These are phyloP conservation scores for Acleris cristana DNA, from an alignment of 2,888 invertebrate species.

Conservation along the genomic window DNA sequence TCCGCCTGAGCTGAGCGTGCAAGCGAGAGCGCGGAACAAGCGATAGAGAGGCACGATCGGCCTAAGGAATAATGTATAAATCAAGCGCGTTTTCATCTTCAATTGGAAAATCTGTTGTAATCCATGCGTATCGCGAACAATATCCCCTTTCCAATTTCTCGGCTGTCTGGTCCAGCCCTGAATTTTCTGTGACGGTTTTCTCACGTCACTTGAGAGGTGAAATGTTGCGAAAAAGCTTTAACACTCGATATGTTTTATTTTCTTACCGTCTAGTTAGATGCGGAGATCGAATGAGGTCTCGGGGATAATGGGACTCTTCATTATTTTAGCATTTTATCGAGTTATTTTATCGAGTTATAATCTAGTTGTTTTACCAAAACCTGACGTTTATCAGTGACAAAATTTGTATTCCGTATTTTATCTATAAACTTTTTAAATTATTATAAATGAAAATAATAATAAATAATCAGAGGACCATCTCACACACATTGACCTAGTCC, in stretches of 20 bases:
- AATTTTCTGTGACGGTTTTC: conserved; percentile 22
- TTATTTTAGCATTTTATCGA: neutral
- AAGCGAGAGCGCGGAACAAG: no score
- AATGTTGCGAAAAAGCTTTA: conserved; percentile 18
- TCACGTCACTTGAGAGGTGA: conserved; percentile 23
- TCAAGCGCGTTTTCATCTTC: neutral
- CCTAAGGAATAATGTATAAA: no score
- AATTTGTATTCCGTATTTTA: no score
- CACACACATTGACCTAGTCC: no score
- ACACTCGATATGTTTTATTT: conserved; percentile 11
- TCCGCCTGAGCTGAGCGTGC: no score
- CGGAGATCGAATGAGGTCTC: conserved; percentile 1
- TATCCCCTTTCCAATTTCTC: conserved; percentile 33
- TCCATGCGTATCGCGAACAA: conserved; percentile 12
- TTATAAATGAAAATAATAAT: no score
- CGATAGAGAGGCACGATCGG: no score
- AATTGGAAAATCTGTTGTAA: conserved; percentile 5
- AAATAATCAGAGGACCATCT: no score
- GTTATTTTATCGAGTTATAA: no score
- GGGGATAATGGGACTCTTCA: neutral
- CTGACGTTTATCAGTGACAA: no score
- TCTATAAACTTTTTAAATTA: no score
- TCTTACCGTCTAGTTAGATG: neutral
- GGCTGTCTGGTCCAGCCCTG: conserved; percentile 28
- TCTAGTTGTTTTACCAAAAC: no score